phyloP scores from a whole-genome alignment of 2,888 invertebrate genomes.

The Scaptomyza tumidula region DNA sequence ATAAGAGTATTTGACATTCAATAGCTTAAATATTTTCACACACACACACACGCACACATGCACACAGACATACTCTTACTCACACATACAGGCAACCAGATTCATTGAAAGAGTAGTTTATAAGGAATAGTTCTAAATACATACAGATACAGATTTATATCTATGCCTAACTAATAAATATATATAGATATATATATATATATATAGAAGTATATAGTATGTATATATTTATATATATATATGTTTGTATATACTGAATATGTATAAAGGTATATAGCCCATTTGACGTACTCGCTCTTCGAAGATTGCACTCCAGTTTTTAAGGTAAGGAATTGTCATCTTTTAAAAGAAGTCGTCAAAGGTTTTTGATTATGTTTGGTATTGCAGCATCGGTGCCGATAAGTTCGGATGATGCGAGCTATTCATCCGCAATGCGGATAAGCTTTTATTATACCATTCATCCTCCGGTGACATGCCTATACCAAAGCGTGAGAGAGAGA shows the following conservation, averaged over 20 bases:
- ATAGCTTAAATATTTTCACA: conserved; percentile 31
- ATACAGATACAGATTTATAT: conserved; percentile 44
- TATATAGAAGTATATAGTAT: not conserved
- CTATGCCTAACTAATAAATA: conserved; percentile 27
- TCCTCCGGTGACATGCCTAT: conserved; percentile 96
- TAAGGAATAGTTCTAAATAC: conserved; percentile 46
- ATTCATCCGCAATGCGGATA: conserved; percentile 98
- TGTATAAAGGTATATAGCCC: conserved; percentile 22
- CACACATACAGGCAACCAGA: conserved; percentile 28
- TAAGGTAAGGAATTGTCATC: conserved; percentile 58
- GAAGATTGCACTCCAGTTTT: conserved; percentile 49
- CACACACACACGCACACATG: conserved; percentile 2
- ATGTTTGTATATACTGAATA: conserved; percentile 16
- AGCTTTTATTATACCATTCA: conserved; percentile 99
- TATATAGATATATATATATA: conserved; percentile 4
- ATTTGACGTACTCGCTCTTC: conserved; percentile 70
- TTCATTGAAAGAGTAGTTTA: conserved; percentile 19
- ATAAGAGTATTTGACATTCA: conserved; percentile 34
- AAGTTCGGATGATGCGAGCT: conserved; percentile 97
- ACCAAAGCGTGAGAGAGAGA: not conserved
- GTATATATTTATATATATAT: not conserved
- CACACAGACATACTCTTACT: conserved; percentile 2
- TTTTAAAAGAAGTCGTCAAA: conserved; percentile 85
- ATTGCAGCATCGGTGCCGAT: conserved; percentile 97
- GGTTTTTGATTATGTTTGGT: conserved; percentile 94